Base-by-base conservation (phyloP, 2,797 vertebrate genomes). In the Urocyon cinereoargenteus region DNA sequence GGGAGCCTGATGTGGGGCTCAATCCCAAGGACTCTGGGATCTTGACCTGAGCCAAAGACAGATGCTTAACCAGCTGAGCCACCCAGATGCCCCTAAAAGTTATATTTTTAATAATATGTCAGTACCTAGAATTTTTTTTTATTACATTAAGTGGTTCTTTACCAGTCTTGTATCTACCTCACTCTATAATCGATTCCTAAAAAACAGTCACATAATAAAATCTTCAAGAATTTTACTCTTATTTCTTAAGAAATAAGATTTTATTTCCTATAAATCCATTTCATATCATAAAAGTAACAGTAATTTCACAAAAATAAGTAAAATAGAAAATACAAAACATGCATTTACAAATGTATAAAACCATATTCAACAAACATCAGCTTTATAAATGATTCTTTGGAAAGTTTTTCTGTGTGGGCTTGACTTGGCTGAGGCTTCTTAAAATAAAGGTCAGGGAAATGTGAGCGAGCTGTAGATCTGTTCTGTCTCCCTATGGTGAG, bases 171-270 rank as follows among this genome's bases (percentile, higher is more conserved):
- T 31, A 90, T 75, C 70, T 31, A 90, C 22, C 34, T 53, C 68
- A 40, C n/a, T 84, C 3, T 61, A 28, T 16, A 53, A 36, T 45
- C 53, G 9, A 14, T 62, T 79, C 34, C 45, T 86, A 66, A 93
- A 92, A 86, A 57, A 34, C 4, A 24, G 11, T 36, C 40, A 66
- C 28, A 61, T 45, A 55, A 55, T 90, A n/a, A 94, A 64, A 45
- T 92, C 64, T 92, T 88, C 21, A 91, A 57, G 66, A 90, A 77
- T 68, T 93, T 16, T 5, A 91, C n/a, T 70, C 18, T 70, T 64
- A 49, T 70, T 96, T 90, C 31, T 96, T 88, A 79, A 95, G 86
- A 88, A 86, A 49, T 92, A 51, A 86, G 24, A 1, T 93, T 93
- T 89, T 91, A 84, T 49, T 49, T 94, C 15, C 28, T 79, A 0